phyloP scores from a whole-genome alignment of 2,888 invertebrate species.

The Melitaea athalia region DNA sequence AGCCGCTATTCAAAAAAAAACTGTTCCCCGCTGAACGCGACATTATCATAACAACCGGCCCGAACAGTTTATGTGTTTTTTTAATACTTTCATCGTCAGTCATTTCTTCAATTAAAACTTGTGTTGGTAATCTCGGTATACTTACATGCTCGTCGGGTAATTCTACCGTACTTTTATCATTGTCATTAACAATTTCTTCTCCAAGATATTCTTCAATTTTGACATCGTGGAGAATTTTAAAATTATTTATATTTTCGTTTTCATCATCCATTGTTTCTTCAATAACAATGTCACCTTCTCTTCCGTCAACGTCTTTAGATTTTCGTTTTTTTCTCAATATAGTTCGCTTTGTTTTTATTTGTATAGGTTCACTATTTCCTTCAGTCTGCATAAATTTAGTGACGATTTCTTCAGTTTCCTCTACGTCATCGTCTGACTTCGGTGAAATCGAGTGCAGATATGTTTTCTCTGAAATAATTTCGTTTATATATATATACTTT shows the following conservation, averaged over 20 bases:
- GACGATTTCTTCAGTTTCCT: conserved; percentile 83
- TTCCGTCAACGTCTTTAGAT: conserved; percentile 41
- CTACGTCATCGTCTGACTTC: conserved; percentile 65
- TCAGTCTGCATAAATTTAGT: conserved; percentile 81
- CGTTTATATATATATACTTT: neutral
- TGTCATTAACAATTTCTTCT: conserved; percentile 50
- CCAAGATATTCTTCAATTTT: conserved; percentile 70
- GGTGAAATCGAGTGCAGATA: conserved; percentile 48
- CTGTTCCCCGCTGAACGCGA: too few relatives aligned
- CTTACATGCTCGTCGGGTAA: conserved; percentile 48
- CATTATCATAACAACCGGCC: too few relatives aligned
- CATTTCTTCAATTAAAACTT: conserved; percentile 58
- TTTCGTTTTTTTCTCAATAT: conserved; percentile 74
- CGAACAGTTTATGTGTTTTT: conserved; percentile 42
- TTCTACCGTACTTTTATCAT: conserved; percentile 52
- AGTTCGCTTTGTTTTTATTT: conserved; percentile 82
- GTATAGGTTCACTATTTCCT: conserved; percentile 77
- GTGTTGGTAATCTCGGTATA: conserved; percentile 59
- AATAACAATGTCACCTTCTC: conserved; percentile 76
- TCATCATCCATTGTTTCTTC: conserved; percentile 76
- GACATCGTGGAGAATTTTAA: conserved; percentile 52
- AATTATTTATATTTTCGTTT: conserved; percentile 40
- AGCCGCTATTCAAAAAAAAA: too few relatives aligned
- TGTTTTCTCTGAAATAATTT: conserved; percentile 51
- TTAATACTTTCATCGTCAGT: conserved; percentile 29